Evolutionary conservation across 2,888 invertebrate genomes (phyloP), one percentile per base, ranked within the genome.

Genomic region (Melieria picta): DNA sequence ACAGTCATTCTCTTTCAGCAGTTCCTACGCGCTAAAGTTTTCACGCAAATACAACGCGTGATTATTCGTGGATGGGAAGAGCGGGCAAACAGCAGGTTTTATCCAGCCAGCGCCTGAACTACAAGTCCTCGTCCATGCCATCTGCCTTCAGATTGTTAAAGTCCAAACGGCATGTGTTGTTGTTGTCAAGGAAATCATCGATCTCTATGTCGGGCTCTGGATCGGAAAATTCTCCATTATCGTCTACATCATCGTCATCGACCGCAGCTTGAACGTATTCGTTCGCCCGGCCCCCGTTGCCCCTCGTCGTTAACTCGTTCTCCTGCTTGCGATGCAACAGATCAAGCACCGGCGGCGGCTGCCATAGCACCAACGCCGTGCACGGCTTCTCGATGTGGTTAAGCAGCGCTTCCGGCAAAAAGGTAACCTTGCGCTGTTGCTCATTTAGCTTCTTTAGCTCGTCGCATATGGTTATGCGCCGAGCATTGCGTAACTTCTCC

Each of bases 361-460:
- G 91, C 94, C 94, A 95, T 9, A 94, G 89, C 3, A 95, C 93
- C 75, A 95, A 83, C 4, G 94, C 94, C 87, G 93, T 93, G 79
- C 92, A 92, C 0, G 94, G 94, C 81, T 91, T 90, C 79, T 92
- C 91, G 78, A 90, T 86, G 81, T 89, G 91, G 80, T 90, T 89
- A 71, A 94, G 85, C 56, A 94, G 85, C 11, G 91, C 88, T 55
- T 90, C 88, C 1, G 94, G 94, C 77, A 94, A 83, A 62, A 92
- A 87, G 0, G 91, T 89, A 73, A 92, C 92, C 74, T 90, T 89
- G 50, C 77, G 76, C 55, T 73, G 76, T 72, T 69, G 76, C 50
- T 76, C 79, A 61, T 75, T 74, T 62, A 92, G 80, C 80, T 89
- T 91, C 79, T 90, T 91, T 60, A 94, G 86, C 84, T 93, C 93